Evolutionary conservation across 30 jellyfish, hydroid and myxozoan genomes (phyloP), one percentile per base, ranked within the genome.

Genomic region (Aurelia coerulea): DNA sequence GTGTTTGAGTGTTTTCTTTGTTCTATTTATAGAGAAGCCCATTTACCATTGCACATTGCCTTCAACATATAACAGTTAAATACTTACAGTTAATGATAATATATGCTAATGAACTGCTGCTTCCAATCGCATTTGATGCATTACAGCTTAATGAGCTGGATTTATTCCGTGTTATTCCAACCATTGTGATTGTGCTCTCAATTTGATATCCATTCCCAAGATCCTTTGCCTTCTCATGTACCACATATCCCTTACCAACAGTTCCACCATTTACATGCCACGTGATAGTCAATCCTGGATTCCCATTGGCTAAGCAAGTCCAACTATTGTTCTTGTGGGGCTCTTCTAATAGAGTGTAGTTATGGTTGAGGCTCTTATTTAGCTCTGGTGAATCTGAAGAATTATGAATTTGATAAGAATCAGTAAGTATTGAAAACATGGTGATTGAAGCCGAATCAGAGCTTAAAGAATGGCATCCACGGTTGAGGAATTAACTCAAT

Each of bases 251-350:
- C 23, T 31, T 62, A 1, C 60, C 72, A 29, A 65, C 71, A 6
- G 56, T 58, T 5, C 12, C 73, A 31, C 90, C 90, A 35, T 76
- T 76, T 10, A 67, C 50, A 56, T 62, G 16, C 96, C 96, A 87
- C 19, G 69, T n/a, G 62, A 87, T 69, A 4, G 16, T 35, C 10
- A 77, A 10, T n/a, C 32, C 59, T 11, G 96, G 96, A 60, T 87
- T 87, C 35, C 96, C 96, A 5, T 56, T 77, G 23, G 88, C 88
- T 72, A 31, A 66, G 73, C 96, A 87, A 5, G 52, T 54, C 96
- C 90, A 87, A 69, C 62, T 75, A 13, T 23, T 72, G 54, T 68
- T 76, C 56, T 53, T 69, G 35, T 34, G 41, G 16, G 86, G 53
- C 35, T 77, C 86, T 52, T 87, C 96, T 10, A 41, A 23, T 37